These are phyloP conservation scores for Gallinago paraguaiae DNA, from an alignment of 2,113 vertebrate genomes.

Conservation along the genomic window DNA sequence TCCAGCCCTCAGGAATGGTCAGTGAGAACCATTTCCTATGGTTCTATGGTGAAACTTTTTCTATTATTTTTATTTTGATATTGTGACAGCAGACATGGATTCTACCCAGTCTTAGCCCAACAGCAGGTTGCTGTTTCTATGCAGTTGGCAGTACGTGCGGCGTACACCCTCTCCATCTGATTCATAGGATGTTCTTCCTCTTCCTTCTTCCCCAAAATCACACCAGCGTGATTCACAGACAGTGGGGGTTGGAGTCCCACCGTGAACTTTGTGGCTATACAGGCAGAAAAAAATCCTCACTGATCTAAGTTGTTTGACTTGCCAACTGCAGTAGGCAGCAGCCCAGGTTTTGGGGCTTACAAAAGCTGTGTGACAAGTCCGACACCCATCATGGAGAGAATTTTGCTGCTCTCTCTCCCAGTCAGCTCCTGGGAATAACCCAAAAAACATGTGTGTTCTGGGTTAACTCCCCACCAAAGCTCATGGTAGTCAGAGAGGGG, in stretches of 20 bases:
- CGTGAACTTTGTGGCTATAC: neutral
- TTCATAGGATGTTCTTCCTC: neutral
- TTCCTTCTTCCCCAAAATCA: neutral
- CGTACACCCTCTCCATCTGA: neutral
- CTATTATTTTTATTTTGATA: neutral
- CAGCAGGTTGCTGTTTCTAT: neutral
- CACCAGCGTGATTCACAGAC: neutral
- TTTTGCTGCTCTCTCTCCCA: neutral
- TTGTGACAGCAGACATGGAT: neutral
- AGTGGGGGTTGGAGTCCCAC: neutral
- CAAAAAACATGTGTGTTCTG: neutral
- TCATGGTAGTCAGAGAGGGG: neutral
- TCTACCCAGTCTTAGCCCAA: too few species aligned
- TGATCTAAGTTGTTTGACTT: neutral
- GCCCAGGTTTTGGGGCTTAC: neutral
- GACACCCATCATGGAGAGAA: neutral
- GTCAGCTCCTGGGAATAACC: neutral
- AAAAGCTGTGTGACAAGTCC: neutral
- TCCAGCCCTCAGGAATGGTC: neutral
- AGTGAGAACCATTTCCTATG: neutral
- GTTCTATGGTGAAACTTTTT: neutral
- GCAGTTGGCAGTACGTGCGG: neutral
- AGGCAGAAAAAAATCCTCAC: neutral
- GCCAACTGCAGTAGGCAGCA: neutral
- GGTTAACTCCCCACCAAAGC: neutral